Conservation (phyloP, 1,140 invertebrate genomes). For the Mesaphorura yosii region DNA sequence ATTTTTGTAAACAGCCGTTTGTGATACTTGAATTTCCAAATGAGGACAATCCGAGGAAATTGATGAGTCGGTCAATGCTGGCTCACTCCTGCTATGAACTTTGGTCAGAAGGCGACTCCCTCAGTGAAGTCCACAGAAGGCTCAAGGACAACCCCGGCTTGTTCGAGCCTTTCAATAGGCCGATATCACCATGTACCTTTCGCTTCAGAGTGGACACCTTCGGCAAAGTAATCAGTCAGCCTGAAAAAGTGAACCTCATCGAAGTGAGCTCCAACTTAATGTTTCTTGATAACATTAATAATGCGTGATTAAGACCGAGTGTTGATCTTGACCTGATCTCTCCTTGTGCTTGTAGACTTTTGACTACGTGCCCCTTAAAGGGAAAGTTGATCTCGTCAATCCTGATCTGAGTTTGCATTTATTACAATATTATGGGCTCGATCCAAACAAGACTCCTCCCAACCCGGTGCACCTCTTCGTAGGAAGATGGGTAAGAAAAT, state of each 20-base stretch:
- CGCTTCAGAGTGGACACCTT: constrained; percentile 79
- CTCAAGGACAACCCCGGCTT: constrained; percentile 47
- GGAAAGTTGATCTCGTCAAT: constrained; percentile 65
- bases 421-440: constrained; percentile 75
- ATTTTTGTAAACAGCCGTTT: constrained; percentile 54
- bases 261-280: constrained; percentile 42
- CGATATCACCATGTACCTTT: too few relatives aligned
- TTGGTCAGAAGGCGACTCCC: constrained; percentile 52
- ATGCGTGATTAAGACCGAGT: constrained; percentile 9
- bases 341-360: constrained; percentile 63
- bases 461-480: constrained; percentile 66
- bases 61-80: constrained; percentile 64
- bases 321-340: too few relatives aligned
- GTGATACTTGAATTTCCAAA: constrained; percentile 61
- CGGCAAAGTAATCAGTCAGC: constrained; percentile 65
- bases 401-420: constrained; percentile 67
- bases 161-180: too few relatives aligned
- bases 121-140: constrained; percentile 49
- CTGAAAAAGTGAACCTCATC: constrained; percentile 70
- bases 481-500: constrained; percentile 60
- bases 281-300: constrained; percentile 8
- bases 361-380: constrained; percentile 64
- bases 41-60: constrained; percentile 47
- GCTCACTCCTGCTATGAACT: constrained; percentile 63
- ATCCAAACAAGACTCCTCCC: constrained; percentile 57